phyloP scores from a whole-genome alignment of 2,113 vertebrate species.

The Arenaria interpres region DNA sequence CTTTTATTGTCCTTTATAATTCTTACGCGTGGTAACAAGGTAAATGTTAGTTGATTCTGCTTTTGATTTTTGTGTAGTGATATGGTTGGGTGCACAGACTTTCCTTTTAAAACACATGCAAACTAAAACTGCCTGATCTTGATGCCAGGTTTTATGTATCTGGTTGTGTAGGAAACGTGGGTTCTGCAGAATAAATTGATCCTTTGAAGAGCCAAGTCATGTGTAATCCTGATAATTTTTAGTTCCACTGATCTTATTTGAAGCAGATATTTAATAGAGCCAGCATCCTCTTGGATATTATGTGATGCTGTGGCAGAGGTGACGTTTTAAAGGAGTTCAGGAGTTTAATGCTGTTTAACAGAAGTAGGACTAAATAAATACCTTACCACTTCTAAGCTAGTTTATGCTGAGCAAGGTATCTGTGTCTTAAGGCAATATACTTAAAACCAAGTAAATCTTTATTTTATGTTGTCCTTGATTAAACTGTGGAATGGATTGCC shows the following conservation, averaged over 20 bases:
- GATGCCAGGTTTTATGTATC: background rate
- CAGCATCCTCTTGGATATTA: background rate
- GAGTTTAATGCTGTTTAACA: background rate
- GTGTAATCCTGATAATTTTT: background rate
- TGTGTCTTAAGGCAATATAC: background rate
- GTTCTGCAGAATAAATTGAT: background rate
- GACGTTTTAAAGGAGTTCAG: background rate
- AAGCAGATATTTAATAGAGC: background rate
- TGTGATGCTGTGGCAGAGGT: background rate
- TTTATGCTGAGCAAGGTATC: background rate
- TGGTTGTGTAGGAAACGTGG: background rate
- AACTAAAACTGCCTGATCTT: background rate
- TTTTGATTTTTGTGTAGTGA: background rate
- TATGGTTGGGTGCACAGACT: background rate
- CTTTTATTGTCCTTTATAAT: background rate
- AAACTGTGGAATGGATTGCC: background rate
- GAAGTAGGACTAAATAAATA: background rate
- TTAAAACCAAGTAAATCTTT: background rate
- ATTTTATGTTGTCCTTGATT: background rate
- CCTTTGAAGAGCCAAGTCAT: background rate
- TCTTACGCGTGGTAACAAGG: background rate
- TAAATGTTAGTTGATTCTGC: background rate
- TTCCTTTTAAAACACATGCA: background rate
- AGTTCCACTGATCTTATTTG: background rate
- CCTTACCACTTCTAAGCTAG: background rate